phyloP scores from a whole-genome alignment of 2,888 invertebrate species.

The Drosophila pseudotakahashii region DNA sequence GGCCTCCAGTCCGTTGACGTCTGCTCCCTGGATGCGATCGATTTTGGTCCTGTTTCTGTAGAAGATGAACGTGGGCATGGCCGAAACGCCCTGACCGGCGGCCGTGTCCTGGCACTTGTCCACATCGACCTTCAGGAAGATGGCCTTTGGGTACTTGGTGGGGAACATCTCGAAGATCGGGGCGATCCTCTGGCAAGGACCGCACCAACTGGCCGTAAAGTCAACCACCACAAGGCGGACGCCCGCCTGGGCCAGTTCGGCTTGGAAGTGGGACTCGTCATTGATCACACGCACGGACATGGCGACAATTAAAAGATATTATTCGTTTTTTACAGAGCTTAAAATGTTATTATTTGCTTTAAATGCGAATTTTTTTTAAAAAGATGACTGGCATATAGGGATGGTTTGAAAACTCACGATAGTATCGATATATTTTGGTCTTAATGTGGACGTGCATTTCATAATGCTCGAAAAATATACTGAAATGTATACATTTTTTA shows the following conservation, averaged over 20 bases:
- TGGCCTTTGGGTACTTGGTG: conserved; percentile 93
- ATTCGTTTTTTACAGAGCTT: too few species aligned
- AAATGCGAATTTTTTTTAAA: conserved; percentile 25
- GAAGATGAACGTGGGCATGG: conserved; percentile 99
- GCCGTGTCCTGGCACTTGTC: conserved; percentile 96
- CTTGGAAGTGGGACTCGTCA: conserved; percentile 90
- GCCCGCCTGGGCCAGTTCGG: conserved; percentile 93
- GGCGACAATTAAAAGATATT: conserved; percentile 5
- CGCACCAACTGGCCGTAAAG: conserved; percentile 98
- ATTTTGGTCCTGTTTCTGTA: conserved; percentile 94
- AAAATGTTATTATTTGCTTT: conserved; percentile 1
- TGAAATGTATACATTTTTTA: not conserved
- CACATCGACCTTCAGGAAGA: conserved; percentile 95
- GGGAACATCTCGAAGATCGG: conserved; percentile 96
- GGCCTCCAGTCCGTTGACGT: conserved; percentile 91
- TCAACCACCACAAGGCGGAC: conserved; percentile 96
- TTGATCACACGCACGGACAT: conserved; percentile 84
- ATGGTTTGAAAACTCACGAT: too few species aligned
- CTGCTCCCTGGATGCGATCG: conserved; percentile 94
- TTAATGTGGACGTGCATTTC: not conserved
- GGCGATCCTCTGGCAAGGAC: conserved; percentile 97
- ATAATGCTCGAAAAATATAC: not conserved
- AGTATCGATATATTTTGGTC: too few species aligned
- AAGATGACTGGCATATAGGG: conserved; percentile 34
- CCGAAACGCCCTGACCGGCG: conserved; percentile 93